phyloP scores from a whole-genome alignment of 1,140 invertebrate genomes.

The Drosophila willistoni region DNA sequence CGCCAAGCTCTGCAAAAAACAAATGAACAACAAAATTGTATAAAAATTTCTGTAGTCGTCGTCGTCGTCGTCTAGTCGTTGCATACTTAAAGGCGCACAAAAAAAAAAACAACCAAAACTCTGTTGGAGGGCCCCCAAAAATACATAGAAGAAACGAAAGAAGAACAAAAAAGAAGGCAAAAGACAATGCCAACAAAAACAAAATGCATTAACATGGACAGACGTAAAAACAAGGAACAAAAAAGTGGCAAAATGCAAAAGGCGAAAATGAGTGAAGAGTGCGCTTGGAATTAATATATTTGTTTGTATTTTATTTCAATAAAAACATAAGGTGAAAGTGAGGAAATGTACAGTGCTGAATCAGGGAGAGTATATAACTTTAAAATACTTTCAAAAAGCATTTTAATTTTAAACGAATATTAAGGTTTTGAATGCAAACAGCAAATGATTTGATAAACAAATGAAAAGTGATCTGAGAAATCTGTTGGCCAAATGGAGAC shows the following conservation, averaged over 20 bases:
- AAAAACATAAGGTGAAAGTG: conserved; percentile 5
- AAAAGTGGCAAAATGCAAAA: neutral
- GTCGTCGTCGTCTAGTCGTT: conserved; percentile 33
- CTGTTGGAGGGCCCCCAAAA: neutral
- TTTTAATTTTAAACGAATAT: neutral
- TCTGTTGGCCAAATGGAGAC: no score
- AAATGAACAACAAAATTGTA: conserved; percentile 76
- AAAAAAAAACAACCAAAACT: neutral
- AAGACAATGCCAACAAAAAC: neutral
- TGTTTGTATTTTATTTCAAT: neutral
- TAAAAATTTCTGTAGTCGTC: conserved; percentile 63
- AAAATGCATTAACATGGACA: conserved; percentile 39
- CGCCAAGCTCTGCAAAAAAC: conserved; percentile 34
- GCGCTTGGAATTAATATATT: neutral
- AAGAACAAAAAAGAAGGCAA: conserved; percentile 15
- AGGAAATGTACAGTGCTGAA: neutral
- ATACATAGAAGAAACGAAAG: neutral
- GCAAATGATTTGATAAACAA: no score
- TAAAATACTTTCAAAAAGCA: neutral
- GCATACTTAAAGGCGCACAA: conserved; percentile 53
- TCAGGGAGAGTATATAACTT: neutral
- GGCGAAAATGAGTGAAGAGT: neutral
- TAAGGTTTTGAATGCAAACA: neutral
- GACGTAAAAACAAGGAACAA: neutral
- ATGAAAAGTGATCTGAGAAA: no score